phyloP scores from a whole-genome alignment of 2,113 vertebrate species.

The Paradoxurus hermaphroditus region DNA sequence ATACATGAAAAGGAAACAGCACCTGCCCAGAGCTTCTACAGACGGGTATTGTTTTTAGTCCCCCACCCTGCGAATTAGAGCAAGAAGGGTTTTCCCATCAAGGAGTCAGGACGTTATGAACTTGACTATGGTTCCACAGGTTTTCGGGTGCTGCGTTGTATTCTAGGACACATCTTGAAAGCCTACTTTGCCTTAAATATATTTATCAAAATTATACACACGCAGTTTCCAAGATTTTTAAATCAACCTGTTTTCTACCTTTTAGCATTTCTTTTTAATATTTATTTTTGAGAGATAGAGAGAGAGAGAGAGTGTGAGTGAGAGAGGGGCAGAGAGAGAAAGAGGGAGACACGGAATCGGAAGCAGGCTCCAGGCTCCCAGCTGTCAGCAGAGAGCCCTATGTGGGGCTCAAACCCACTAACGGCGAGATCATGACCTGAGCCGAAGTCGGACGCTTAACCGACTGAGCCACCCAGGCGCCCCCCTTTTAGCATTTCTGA shows the following conservation, averaged over 20 bases:
- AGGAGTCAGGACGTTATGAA: not conserved
- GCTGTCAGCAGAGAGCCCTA: too few relatives aligned
- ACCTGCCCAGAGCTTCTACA: not conserved
- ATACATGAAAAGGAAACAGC: not conserved
- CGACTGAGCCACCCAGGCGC: too few relatives aligned
- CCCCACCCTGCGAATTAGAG: rapidly evolving
- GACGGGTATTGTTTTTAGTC: rapidly evolving
- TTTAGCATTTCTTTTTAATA: not conserved
- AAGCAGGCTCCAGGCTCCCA: too few relatives aligned
- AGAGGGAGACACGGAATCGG: too few relatives aligned
- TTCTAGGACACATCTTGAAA: not conserved
- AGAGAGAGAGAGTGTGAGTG: too few relatives aligned
- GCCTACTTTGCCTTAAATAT: not conserved
- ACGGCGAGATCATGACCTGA: too few relatives aligned
- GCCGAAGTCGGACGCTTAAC: too few relatives aligned
- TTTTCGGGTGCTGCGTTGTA: not conserved
- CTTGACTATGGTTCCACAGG: rapidly evolving
- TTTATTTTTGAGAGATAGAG: too few relatives aligned
- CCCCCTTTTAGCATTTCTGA: not conserved
- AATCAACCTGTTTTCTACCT: not conserved
- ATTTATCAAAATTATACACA: not conserved
- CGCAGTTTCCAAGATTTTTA: not conserved
- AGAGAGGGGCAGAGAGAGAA: too few relatives aligned
- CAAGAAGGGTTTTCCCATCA: rapidly evolving
- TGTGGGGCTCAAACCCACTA: too few relatives aligned